Conservation (phyloP, 2,113 vertebrate genomes). For the Corythaeola cristata region DNA sequence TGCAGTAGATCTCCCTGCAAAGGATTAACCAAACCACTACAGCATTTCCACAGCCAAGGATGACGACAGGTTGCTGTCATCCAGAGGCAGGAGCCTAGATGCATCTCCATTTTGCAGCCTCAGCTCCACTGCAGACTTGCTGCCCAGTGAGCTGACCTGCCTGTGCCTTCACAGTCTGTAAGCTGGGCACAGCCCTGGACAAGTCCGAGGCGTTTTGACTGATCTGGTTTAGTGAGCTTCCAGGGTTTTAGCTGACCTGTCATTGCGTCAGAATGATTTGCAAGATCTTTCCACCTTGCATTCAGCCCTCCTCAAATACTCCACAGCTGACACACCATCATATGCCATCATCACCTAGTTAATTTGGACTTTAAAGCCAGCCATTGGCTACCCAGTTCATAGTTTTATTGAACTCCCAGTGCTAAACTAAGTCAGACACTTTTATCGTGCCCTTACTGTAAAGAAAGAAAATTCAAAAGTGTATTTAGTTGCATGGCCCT, state of each 20-base stretch:
- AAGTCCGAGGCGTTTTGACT: neutral
- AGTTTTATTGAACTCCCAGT: neutral
- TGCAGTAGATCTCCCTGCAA: neutral
- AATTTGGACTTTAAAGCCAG: neutral
- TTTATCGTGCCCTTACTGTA: neutral
- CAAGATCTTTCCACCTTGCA: neutral
- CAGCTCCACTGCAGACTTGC: neutral
- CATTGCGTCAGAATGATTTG: neutral
- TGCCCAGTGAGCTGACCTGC: neutral
- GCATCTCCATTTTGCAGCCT: neutral
- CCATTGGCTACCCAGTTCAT: neutral
- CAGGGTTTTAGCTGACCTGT: neutral
- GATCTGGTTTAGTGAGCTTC: neutral
- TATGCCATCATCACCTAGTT: fast-evolving
- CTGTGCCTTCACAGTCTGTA: neutral
- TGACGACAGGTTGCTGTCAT: neutral
- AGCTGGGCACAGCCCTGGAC: neutral
- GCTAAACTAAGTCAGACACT: neutral
- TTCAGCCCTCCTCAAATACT: neutral
- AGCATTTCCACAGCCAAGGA: neutral
- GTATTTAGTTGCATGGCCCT: neutral
- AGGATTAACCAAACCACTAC: neutral
- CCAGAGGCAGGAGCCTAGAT: neutral
- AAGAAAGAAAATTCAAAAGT: neutral
- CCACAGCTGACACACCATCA: neutral